Percentiles rank a stretch among this genome's conserved stretches.
These are phyloP conservation scores for Rhinolophus ferrumequinum DNA, from an alignment of 2,113 vertebrate genomes.

Conservation along the genomic window DNA sequence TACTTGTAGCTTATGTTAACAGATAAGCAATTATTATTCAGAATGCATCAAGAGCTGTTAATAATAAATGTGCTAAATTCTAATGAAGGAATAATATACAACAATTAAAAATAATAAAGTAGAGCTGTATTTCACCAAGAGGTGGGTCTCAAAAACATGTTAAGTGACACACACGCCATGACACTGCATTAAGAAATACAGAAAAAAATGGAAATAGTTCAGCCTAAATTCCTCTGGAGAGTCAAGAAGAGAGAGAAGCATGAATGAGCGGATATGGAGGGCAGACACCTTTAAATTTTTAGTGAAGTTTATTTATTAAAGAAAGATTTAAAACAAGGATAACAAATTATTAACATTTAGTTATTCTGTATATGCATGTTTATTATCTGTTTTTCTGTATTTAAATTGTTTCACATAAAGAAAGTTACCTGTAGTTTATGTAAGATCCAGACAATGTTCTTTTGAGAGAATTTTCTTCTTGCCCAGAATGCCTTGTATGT, in stretches of 20 bases:
- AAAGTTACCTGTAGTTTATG: background rate
- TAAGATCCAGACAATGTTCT: background rate
- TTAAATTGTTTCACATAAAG: background rate
- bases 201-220: background rate
- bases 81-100: background rate
- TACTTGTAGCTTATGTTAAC: background rate
- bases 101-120: background rate
- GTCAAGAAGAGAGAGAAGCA: background rate
- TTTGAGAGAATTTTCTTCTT: background rate
- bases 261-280: background rate
- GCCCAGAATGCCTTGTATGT: background rate
- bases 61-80: background rate
- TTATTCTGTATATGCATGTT: background rate
- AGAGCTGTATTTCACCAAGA: background rate
- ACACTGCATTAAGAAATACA: background rate
- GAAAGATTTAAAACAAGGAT: background rate
- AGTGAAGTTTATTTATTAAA: background rate
- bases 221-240: background rate
- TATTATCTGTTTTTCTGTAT: background rate
- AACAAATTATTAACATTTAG: background rate
- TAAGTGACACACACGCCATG: background rate
- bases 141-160: background rate
- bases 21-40: background rate
- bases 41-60: background rate
- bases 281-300: background rate